phyloP scores from a whole-genome alignment of 1,140 invertebrate species.

The Drosophila sp. region DNA sequence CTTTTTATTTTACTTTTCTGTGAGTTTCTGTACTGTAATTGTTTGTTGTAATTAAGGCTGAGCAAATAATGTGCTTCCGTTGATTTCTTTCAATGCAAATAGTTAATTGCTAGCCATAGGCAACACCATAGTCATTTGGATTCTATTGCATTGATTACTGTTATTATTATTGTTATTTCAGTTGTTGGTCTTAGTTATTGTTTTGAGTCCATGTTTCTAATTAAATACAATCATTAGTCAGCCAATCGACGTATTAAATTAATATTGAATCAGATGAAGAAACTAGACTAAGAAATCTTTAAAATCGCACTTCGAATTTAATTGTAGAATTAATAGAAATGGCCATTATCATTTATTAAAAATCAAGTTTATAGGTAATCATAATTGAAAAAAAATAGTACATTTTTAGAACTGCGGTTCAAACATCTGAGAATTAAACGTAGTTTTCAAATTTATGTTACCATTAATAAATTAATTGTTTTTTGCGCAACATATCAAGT shows the following conservation, averaged over 20 bases:
- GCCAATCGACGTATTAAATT: constrained; percentile 19
- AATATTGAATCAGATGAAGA: constrained; percentile 13
- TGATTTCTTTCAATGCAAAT: constrained; percentile 82
- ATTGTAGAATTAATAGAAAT: no score
- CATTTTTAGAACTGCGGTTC: no score
- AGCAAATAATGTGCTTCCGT: constrained; percentile 81
- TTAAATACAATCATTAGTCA: constrained; percentile 12
- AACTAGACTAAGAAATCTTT: not conserved
- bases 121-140: constrained; percentile 54
- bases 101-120: constrained; percentile 76
- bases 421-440: no score
- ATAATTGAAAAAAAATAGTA: no score
- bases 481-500: no score
- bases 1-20: constrained; percentile 15
- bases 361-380: no score
- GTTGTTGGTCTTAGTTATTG: constrained; percentile 36
- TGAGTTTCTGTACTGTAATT: constrained; percentile 58
- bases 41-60: constrained; percentile 82
- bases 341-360: no score
- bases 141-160: constrained; percentile 61
- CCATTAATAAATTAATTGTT: no score
- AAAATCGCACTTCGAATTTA: no score
- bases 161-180: constrained; percentile 37
- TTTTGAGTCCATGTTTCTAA: constrained; percentile 1
- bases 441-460: no score